Conservation (phyloP, 2,888 invertebrate genomes). For the Coenonympha arcania region DNA sequence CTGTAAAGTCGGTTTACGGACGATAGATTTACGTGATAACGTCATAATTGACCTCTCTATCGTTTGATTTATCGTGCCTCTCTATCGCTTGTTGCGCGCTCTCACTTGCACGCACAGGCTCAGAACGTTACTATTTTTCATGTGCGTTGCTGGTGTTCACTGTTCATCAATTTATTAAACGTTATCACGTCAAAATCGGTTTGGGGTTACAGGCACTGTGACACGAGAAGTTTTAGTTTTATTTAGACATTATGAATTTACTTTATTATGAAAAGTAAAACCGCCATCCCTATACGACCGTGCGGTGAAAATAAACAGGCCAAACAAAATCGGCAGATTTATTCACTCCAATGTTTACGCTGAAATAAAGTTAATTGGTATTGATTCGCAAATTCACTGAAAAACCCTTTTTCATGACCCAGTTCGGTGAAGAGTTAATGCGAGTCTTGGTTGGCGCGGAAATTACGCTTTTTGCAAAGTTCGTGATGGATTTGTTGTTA, state of each 20-base stretch:
- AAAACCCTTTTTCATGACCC: constrained; percentile 22
- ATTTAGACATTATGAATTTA: background rate
- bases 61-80: too few species aligned
- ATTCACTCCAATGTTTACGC: constrained; percentile 24
- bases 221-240: too few species aligned
- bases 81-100: too few species aligned
- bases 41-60: too few species aligned
- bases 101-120: too few species aligned
- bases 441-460: constrained; percentile 4
- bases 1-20: too few species aligned
- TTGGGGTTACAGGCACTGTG: too few species aligned
- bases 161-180: too few species aligned
- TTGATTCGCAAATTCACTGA: constrained; percentile 25
- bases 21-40: too few species aligned
- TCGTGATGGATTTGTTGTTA: background rate
- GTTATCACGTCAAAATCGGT: too few species aligned
- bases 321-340: constrained; percentile 23
- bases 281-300: constrained; percentile 9
- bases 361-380: constrained; percentile 29
- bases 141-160: too few species aligned
- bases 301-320: constrained; percentile 12
- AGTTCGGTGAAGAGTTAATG: constrained; percentile 16
- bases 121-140: too few species aligned
- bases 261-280: background rate
- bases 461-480: background rate